Evolutionary conservation across 2,797 vertebrate species (phyloP), one percentile per base, ranked within the genome.

Genomic region (Poeciliopsis paucimaculata): DNA sequence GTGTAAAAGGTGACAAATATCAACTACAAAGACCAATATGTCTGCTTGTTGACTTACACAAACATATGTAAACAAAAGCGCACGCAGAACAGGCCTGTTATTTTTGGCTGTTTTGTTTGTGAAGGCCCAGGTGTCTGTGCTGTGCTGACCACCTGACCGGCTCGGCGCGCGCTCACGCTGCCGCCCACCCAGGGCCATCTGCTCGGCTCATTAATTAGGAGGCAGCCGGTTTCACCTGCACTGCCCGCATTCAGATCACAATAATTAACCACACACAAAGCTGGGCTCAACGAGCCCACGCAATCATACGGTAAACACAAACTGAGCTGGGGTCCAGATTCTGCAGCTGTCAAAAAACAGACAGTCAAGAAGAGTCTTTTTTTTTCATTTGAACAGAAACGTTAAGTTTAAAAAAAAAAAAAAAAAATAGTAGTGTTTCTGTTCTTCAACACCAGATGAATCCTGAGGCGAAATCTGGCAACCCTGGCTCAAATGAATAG

Each of bases 181-280:
- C 92, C 93, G 86, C 95, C 95, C 94, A 95, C 95, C 86, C 87
- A 77, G 87, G 86, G 84, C 95, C 95, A 96, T 96, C 95, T 96
- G 96, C 93, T 96, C 91, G 80, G 31, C 93, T 93, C 93, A 93
- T 95, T 96, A 96, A 96, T 96, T 95, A 95, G 93, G 91, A 95
- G 93, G 91, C 91, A 91, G 93, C 94, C 93, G 94, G 94, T 91
- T 95, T 96, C 95, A 96, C 95, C 95, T 96, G 95, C 95, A 92
- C 92, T 89, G 93, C 92, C 92, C 87, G 84, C 93, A 91, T 94
- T 95, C 94, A 94, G 93, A 95, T 95, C 93, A 95, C 94, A 93
- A 94, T 95, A 95, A 96, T 96, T 94, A 95, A 92, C 91, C 87
- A 80, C 82, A 81, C 79, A 79, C 86, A 82, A 75, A 82, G 72